A percentile compares a stretch with the other conserved stretches of the same genome.
phyloP scores from a whole-genome alignment of 1,140 invertebrate species.

The Megalonaias nervosa region DNA sequence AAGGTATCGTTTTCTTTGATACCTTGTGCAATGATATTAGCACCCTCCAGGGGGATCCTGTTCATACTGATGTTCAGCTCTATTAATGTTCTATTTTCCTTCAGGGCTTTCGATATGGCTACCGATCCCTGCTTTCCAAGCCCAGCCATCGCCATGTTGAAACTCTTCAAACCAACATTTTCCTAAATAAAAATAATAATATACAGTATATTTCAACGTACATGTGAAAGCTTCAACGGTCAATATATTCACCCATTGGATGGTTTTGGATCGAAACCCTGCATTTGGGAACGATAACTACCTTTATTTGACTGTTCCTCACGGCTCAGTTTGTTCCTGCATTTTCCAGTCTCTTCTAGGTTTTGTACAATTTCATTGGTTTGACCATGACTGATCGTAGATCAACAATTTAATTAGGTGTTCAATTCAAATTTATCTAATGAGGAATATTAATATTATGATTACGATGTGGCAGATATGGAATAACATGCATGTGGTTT shows the following conservation, averaged over 20 bases:
- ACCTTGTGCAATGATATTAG: slow-evolving; percentile 44
- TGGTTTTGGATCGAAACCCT: neutral
- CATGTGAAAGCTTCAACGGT: neutral
- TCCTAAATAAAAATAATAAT: slow-evolving; percentile 40
- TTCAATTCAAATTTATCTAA: no score
- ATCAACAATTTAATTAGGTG: no score
- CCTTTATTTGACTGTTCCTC: neutral
- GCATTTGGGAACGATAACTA: neutral
- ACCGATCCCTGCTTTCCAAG: slow-evolving; percentile 48
- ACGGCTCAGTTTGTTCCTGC: neutral
- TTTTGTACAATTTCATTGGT: neutral
- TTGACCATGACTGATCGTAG: no score
- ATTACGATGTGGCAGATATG: no score
- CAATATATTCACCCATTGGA: neutral
- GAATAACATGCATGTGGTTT: no score
- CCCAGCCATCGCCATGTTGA: slow-evolving; percentile 61
- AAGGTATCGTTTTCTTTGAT: slow-evolving; percentile 55
- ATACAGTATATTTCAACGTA: neutral
- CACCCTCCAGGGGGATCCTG: slow-evolving; percentile 56
- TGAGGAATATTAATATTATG: no score
- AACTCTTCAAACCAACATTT: slow-evolving; percentile 58
- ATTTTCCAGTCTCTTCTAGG: neutral
- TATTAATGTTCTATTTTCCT: slow-evolving; percentile 55
- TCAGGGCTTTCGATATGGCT: slow-evolving; percentile 50
- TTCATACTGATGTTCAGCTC: slow-evolving; percentile 62